These are phyloP conservation scores for Heloderma charlesbogerti DNA, from an alignment of 2,113 vertebrate genomes.

Conservation along the genomic window DNA sequence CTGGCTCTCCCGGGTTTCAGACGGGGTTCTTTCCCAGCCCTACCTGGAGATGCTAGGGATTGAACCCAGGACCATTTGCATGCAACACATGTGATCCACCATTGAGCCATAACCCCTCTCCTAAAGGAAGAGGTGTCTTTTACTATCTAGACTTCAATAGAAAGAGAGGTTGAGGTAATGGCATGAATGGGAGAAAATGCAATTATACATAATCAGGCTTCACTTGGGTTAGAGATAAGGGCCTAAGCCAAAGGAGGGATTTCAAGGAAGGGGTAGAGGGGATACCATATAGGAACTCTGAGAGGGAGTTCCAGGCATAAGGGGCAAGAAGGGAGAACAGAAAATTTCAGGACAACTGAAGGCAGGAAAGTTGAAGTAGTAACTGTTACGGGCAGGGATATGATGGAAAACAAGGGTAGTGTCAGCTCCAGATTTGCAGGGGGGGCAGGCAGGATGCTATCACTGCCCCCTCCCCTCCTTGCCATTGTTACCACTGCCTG, in stretches of 20 bases:
- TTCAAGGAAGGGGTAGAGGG: neutral
- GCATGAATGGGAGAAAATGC: neutral
- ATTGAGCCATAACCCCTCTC: neutral
- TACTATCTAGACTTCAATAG: neutral
- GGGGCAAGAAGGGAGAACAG: neutral
- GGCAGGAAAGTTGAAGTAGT: neutral
- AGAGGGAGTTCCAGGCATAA: neutral
- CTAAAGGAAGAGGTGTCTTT: neutral
- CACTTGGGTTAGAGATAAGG: neutral
- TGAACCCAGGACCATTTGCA: neutral
- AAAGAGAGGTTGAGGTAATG: neutral
- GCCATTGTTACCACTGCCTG: neutral
- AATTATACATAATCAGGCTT: neutral
- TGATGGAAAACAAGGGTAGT: neutral
- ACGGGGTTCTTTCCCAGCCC: too few relatives aligned
- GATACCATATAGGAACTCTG: neutral
- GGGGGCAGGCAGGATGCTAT: too few relatives aligned
- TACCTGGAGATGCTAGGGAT: neutral
- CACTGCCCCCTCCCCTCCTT: neutral
- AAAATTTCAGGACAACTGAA: neutral
- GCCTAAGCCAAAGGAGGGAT: neutral
- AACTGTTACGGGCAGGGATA: neutral
- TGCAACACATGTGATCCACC: neutral
- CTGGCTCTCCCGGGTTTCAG: too few relatives aligned
- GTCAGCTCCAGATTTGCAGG: neutral